Base-by-base conservation (phyloP, 2,888 invertebrate genomes). In the Chloroclystis v-ata region DNA sequence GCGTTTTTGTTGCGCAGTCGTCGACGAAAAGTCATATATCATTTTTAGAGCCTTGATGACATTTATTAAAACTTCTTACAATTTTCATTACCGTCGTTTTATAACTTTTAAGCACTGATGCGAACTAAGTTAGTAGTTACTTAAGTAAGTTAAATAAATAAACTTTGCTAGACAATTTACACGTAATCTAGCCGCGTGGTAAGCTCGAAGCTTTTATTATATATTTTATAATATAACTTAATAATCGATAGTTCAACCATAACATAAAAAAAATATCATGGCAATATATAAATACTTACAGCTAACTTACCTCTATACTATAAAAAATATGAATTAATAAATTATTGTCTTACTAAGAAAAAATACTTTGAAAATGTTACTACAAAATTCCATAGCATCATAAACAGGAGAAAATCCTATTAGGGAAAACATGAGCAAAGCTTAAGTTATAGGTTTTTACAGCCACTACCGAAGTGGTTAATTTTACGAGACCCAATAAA, bases 1-100 rank as follows among this genome's bases (percentile, higher is more conserved):
- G 76, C 78, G 62, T 67, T 77, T 76, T 76, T 65, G 64, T 62
- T 59, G 61, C 49, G 62, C 3, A 20, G 20, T 61, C 60, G 70
- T 63, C 71, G 52, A 59, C 56, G 60, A 73, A 74, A 75, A 70
- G 67, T 66, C 70, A 72, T 78, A 75, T 72, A 77, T 78, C 78
- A 78, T 62, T 69, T 49, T 69, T 63, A 61, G 52, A 69, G 61
- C 70, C 65, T 63, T 55, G 52, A 62, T 77, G 79, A 79, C 79
- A 72, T 78, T 78, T 78, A 78, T 79, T 78, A 76, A 78, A 77
- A 73, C 64, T 69, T 65, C 65, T 69, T 61, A 62, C 59, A 65
- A 54, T 60, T 69, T 69, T 72, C 67, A 76, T 78, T 72, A 69
- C 64, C 61, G 67, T 59, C 62, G 54, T 67, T 67, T 64, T 56